These are phyloP conservation scores for Bimastos eiseni DNA, from an alignment of 2,888 invertebrate genomes.

Conservation along the genomic window DNA sequence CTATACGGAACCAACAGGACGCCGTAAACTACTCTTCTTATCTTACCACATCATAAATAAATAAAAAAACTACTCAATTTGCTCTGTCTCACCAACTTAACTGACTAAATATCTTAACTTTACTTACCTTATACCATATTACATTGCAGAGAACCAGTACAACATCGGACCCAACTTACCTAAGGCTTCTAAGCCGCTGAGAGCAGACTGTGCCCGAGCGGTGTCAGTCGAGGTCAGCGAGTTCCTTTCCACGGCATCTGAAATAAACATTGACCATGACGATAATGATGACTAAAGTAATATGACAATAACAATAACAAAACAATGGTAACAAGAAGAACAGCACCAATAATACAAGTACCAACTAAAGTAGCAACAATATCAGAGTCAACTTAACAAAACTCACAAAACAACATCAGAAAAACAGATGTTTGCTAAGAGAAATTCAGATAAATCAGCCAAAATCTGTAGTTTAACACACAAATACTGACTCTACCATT, in stretches of 20 bases:
- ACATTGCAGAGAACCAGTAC: not conserved
- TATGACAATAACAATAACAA: too few species aligned
- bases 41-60: not conserved
- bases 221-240: not conserved
- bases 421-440: too few species aligned
- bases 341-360: too few species aligned
- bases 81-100: not conserved
- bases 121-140: not conserved
- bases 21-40: not conserved
- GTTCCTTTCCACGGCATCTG: not conserved
- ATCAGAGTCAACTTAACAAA: too few species aligned
- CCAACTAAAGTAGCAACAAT: too few species aligned
- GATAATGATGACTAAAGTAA: not conserved
- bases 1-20: not conserved
- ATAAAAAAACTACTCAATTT: not conserved
- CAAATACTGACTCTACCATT: too few species aligned
- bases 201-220: not conserved
- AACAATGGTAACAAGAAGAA: too few species aligned
- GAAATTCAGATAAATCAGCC: too few species aligned
- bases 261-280: not conserved
- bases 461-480: too few species aligned
- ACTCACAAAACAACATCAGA: too few species aligned
- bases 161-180: not conserved
- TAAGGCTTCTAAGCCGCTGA: not conserved
- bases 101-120: not conserved